phyloP scores from a whole-genome alignment of 2,888 invertebrate species.

The Apamea crenata region DNA sequence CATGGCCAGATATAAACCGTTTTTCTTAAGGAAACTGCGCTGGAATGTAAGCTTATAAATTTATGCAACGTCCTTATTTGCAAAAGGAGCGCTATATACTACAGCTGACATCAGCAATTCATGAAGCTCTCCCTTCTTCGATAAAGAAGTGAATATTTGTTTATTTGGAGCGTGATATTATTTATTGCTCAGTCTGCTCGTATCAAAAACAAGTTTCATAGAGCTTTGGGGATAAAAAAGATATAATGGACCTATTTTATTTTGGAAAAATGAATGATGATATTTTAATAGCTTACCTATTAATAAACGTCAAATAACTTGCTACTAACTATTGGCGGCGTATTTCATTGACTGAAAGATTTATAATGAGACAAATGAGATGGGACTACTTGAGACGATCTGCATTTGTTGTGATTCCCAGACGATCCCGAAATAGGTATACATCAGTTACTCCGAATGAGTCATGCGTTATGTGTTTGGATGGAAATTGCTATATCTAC shows the following conservation, averaged over 20 bases:
- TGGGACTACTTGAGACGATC: slow-evolving; percentile 71
- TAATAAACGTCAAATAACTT: slow-evolving; percentile 32
- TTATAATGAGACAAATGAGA: slow-evolving; percentile 76
- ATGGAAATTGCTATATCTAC: slow-evolving; percentile 58
- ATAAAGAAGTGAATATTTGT: slow-evolving; percentile 74
- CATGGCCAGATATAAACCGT: slow-evolving; percentile 67
- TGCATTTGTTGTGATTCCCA: slow-evolving; percentile 83
- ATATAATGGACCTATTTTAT: background rate
- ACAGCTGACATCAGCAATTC: slow-evolving; percentile 85
- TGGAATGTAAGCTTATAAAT: slow-evolving; percentile 74
- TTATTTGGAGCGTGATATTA: slow-evolving; percentile 74
- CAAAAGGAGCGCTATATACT: slow-evolving; percentile 78
- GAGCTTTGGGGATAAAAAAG: slow-evolving; percentile 5
- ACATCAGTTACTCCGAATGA: slow-evolving; percentile 77
- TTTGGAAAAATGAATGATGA: slow-evolving; percentile 18
- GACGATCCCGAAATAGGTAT: slow-evolving; percentile 84
- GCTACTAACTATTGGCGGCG: slow-evolving; percentile 1
- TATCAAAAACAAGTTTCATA: slow-evolving; percentile 66
- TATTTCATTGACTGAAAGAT: slow-evolving; percentile 69
- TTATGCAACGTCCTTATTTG: slow-evolving; percentile 81
- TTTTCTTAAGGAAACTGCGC: slow-evolving; percentile 71
- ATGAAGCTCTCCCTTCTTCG: slow-evolving; percentile 76
- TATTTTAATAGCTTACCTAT: slow-evolving; percentile 18
- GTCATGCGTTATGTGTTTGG: slow-evolving; percentile 73
- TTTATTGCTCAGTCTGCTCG: slow-evolving; percentile 71